Percentiles rank a stretch among this genome's conserved stretches.
Conservation (phyloP, 2,113 vertebrate genomes). For the Zosterops lateralis region DNA sequence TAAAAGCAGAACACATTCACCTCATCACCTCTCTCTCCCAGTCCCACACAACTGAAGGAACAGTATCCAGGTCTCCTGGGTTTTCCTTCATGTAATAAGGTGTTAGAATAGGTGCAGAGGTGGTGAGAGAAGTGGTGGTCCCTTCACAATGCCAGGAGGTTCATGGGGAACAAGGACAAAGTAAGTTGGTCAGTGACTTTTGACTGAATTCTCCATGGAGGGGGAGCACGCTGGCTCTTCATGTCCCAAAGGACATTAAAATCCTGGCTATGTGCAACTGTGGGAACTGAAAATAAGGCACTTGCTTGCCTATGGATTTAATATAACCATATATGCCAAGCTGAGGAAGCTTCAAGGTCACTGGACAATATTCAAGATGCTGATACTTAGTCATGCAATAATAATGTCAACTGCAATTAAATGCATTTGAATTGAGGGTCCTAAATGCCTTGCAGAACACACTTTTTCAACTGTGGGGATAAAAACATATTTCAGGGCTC, state of each 20-base stretch:
- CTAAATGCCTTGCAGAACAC: neutral
- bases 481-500: neutral
- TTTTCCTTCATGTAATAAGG: rapidly evolving
- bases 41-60: neutral
- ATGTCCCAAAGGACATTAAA: neutral
- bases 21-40: neutral
- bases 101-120: neutral
- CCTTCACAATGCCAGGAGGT: neutral
- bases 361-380: neutral
- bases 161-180: neutral
- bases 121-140: neutral
- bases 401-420: neutral
- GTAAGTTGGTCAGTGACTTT: neutral
- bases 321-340: neutral
- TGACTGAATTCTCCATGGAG: neutral
- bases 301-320: neutral
- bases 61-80: neutral
- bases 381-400: neutral
- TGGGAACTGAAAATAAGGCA: neutral
- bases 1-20: neutral
- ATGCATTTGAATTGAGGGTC: neutral
- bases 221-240: neutral
- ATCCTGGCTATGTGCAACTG: neutral
- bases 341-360: neutral
- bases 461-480: neutral